phyloP scores from a whole-genome alignment of 2,113 vertebrate species.

The Nothoprocta pentlandii region DNA sequence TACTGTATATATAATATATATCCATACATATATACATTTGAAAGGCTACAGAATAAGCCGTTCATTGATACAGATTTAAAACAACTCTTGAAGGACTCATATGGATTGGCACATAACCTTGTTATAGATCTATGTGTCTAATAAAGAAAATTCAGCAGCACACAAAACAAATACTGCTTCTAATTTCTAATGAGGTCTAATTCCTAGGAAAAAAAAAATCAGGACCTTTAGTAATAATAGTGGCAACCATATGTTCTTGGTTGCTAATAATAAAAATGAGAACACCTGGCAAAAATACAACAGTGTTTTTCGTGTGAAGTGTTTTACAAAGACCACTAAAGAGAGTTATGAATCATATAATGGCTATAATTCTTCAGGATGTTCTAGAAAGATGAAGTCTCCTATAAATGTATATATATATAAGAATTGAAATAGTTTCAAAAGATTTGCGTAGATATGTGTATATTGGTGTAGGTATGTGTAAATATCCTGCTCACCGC shows the following conservation, averaged over 20 bases:
- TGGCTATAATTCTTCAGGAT: not conserved
- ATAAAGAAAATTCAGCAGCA: constrained; percentile 19
- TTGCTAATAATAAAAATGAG: not conserved
- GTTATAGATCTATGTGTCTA: not conserved
- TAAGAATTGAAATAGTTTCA: not conserved
- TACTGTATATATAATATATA: not conserved
- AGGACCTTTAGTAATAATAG: not conserved
- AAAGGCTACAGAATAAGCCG: constrained; percentile 46
- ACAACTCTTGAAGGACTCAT: constrained; percentile 45
- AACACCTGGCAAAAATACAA: not conserved
- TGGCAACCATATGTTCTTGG: not conserved
- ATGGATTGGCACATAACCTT: constrained; percentile 19
- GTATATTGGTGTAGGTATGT: not conserved
- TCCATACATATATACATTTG: not conserved
- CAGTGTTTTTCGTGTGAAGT: not conserved
- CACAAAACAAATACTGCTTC: constrained; percentile 18
- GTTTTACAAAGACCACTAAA: not conserved
- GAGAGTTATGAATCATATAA: not conserved
- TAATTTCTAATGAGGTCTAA: constrained; percentile 13
- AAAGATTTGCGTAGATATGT: not conserved
- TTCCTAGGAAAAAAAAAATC: constrained; percentile 4
- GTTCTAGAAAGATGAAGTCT: not conserved
- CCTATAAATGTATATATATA: not conserved
- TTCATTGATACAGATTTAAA: constrained; percentile 30
- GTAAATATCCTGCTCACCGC: not conserved